Conservation (phyloP, 2,888 invertebrate genomes). For the Volucella zonaria region DNA sequence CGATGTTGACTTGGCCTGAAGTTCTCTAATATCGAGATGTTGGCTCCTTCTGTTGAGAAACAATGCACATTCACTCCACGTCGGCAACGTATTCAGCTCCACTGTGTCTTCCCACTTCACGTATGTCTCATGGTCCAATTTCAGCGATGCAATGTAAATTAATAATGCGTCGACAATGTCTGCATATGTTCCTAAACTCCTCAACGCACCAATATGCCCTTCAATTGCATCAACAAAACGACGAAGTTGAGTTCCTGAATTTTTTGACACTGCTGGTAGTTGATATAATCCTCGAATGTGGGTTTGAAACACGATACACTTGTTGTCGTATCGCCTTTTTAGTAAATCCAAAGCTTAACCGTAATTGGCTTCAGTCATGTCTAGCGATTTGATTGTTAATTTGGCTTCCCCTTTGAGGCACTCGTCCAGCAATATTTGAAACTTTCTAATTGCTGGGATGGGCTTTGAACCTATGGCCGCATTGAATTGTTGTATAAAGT, state of each 20-base stretch:
- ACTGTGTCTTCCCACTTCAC: not conserved
- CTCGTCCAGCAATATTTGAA: slow-evolving; percentile 39
- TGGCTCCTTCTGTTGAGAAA: slow-evolving; percentile 31
- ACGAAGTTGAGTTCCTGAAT: too few species aligned
- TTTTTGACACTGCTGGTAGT: too few species aligned
- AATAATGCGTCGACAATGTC: too few species aligned
- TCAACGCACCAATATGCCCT: too few species aligned
- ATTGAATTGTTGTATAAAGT: slow-evolving; percentile 43
- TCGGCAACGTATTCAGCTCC: not conserved
- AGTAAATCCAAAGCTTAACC: slow-evolving; percentile 10
- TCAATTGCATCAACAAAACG: too few species aligned
- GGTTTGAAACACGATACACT: slow-evolving; percentile 28
- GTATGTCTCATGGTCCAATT: too few species aligned
- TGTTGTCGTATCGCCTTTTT: slow-evolving; percentile 50
- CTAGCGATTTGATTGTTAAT: slow-evolving; percentile 24
- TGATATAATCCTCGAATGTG: slow-evolving; percentile 11
- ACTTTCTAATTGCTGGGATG: slow-evolving; percentile 47
- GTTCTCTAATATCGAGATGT: too few species aligned
- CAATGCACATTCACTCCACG: slow-evolving; percentile 13
- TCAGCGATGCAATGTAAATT: too few species aligned
- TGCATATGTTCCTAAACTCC: too few species aligned
- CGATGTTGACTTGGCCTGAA: slow-evolving; percentile 21
- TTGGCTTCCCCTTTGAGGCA: slow-evolving; percentile 34
- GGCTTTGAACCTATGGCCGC: slow-evolving; percentile 23
- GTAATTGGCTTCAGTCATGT: slow-evolving; percentile 25